These are phyloP conservation scores for Drosophila kohkoa DNA, from an alignment of 1,140 invertebrate genomes.

Conservation along the genomic window DNA sequence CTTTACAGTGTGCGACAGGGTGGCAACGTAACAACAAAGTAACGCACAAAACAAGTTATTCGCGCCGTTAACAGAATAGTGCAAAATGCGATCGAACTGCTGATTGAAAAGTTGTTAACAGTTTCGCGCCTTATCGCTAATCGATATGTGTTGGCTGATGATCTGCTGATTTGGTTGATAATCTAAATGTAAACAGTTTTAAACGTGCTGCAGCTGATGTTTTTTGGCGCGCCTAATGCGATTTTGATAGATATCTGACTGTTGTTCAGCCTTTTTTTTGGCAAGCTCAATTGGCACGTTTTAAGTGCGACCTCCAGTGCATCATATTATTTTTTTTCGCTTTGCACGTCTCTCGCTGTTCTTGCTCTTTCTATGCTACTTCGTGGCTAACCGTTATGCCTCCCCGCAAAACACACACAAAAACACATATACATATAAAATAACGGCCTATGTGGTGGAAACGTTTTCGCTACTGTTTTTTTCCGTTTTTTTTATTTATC, in stretches of 20 bases:
- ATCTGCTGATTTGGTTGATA: constrained; percentile 20
- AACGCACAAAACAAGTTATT: neutral
- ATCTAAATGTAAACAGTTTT: constrained; percentile 37
- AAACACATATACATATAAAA: constrained; percentile 33
- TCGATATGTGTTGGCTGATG: neutral
- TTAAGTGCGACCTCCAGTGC: constrained; percentile 53
- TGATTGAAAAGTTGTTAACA: neutral
- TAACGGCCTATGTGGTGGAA: constrained; percentile 49
- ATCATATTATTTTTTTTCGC: constrained; percentile 38
- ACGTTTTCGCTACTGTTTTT: constrained; percentile 15
- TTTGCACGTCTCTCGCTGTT: constrained; percentile 13
- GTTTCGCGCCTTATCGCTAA: constrained; percentile 8
- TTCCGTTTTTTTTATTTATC: constrained; percentile 40
- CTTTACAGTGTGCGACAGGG: neutral
- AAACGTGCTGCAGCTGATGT: constrained; percentile 38
- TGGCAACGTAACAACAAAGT: constrained; percentile 20
- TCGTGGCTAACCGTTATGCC: constrained; percentile 53
- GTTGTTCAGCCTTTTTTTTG: constrained; percentile 33
- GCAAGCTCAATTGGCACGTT: constrained; percentile 67
- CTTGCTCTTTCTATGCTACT: constrained; percentile 42
- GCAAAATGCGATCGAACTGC: neutral
- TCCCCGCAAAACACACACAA: neutral
- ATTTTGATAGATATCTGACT: constrained; percentile 73
- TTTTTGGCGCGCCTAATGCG: constrained; percentile 49
- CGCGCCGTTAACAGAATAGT: neutral